phyloP scores from a whole-genome alignment of 2,888 invertebrate genomes.

The Xestia c-nigrum region DNA sequence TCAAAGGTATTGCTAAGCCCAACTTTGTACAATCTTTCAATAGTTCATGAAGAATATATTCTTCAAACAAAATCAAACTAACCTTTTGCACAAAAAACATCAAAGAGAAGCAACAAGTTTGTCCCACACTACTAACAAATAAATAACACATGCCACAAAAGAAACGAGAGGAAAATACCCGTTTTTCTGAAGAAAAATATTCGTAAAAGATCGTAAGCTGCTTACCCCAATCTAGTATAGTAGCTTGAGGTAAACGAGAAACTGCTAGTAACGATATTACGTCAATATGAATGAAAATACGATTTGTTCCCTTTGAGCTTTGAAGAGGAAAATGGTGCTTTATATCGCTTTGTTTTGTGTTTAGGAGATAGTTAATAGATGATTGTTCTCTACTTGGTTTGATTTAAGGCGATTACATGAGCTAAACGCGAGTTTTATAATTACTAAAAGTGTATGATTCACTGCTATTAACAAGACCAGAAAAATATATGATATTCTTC shows the following conservation, averaged over 20 bases:
- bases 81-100: not conserved
- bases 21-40: not conserved
- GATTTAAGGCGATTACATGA: too few relatives aligned
- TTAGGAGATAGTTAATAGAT: not conserved
- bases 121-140: slow-evolving; percentile 19
- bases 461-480: too few relatives aligned
- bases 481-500: too few relatives aligned
- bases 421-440: too few relatives aligned
- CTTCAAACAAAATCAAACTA: not conserved
- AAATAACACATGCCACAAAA: slow-evolving; percentile 37
- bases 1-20: not conserved
- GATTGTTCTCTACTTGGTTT: not conserved
- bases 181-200: slow-evolving; percentile 34
- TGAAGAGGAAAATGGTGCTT: slow-evolving; percentile 12
- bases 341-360: not conserved
- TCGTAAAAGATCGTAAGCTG: slow-evolving; percentile 36
- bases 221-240: slow-evolving; percentile 36
- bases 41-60: not conserved
- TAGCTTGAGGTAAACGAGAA: slow-evolving; percentile 33
- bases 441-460: too few relatives aligned
- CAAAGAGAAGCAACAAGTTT: slow-evolving; percentile 36
- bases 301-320: slow-evolving; percentile 34
- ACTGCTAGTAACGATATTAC: slow-evolving; percentile 50
- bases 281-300: slow-evolving; percentile 31
- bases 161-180: slow-evolving; percentile 34